These are phyloP conservation scores for Nasonovia ribisnigri DNA, from an alignment of 2,888 invertebrate genomes.

Conservation along the genomic window DNA sequence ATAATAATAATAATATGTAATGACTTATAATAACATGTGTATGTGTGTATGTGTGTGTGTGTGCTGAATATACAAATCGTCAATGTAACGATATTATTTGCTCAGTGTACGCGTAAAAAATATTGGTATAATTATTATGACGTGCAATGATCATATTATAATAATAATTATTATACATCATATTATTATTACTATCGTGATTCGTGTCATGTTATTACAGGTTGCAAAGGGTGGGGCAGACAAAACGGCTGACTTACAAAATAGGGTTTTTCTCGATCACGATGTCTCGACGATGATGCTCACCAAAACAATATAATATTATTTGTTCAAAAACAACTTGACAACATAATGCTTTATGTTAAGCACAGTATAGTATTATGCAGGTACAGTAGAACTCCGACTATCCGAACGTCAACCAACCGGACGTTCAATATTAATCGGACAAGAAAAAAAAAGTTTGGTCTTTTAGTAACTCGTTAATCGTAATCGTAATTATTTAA, in stretches of 20 bases:
- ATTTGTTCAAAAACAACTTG: neutral
- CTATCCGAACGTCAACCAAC: too few relatives aligned
- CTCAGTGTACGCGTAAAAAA: neutral
- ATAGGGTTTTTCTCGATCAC: neutral
- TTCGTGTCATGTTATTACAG: neutral
- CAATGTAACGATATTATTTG: neutral
- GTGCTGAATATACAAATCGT: slow-evolving; percentile 9
- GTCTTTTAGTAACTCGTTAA: too few relatives aligned
- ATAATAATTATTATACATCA: neutral
- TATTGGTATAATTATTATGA: neutral
- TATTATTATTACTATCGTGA: too few relatives aligned
- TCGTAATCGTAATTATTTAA: too few relatives aligned
- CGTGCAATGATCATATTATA: neutral
- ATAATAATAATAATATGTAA: neutral
- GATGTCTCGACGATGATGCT: neutral
- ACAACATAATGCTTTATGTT: too few relatives aligned
- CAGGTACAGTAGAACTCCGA: too few relatives aligned
- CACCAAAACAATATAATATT: neutral
- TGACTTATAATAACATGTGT: neutral
- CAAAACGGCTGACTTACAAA: neutral
- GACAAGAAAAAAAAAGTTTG: too few relatives aligned
- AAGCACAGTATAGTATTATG: too few relatives aligned
- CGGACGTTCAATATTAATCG: too few relatives aligned
- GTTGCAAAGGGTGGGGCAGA: neutral
- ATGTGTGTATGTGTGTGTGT: neutral